Evolutionary conservation across 1,140 invertebrate genomes (phyloP).

Genomic region (Streblospio benedicti): DNA sequence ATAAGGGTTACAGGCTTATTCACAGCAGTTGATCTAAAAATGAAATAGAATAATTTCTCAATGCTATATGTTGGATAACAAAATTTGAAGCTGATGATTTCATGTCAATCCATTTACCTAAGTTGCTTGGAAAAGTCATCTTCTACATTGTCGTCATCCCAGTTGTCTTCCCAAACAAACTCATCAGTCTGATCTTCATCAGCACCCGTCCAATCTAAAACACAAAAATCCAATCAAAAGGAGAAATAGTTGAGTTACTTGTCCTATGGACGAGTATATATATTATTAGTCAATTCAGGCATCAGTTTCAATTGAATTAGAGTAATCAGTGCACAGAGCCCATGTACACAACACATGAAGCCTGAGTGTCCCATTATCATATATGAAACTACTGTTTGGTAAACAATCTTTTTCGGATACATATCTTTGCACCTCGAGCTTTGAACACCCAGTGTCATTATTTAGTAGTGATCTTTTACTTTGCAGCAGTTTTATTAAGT

Average conservation of each 20-base stretch:
- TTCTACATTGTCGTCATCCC: conserved; percentile 98
- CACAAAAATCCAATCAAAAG: conserved; percentile 26
- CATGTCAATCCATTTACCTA: conserved; percentile 51
- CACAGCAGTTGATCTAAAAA: background rate
- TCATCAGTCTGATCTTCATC: conserved; percentile 87
- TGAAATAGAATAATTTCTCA: conserved; percentile 3
- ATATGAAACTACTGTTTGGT: no score
- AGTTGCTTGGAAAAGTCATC: conserved; percentile 95
- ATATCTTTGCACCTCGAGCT: no score
- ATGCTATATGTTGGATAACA: background rate
- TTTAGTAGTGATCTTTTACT: no score
- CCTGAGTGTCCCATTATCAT: no score
- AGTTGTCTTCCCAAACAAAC: conserved; percentile 98
- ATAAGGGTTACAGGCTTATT: background rate
- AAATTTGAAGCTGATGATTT: conserved; percentile 5
- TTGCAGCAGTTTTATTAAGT: no score
- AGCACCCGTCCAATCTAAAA: conserved; percentile 79
- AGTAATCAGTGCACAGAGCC: no score
- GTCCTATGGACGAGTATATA: background rate
- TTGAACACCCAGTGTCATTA: no score
- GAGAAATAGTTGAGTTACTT: no score
- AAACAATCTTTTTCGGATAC: no score
- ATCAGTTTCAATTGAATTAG: no score
- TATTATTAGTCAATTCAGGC: no score
- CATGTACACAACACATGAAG: no score